A percentile compares a stretch with the other conserved stretches of the same genome.
Conservation (phyloP, 92 coral and sea anemone species). For the Phenganax marumi region DNA sequence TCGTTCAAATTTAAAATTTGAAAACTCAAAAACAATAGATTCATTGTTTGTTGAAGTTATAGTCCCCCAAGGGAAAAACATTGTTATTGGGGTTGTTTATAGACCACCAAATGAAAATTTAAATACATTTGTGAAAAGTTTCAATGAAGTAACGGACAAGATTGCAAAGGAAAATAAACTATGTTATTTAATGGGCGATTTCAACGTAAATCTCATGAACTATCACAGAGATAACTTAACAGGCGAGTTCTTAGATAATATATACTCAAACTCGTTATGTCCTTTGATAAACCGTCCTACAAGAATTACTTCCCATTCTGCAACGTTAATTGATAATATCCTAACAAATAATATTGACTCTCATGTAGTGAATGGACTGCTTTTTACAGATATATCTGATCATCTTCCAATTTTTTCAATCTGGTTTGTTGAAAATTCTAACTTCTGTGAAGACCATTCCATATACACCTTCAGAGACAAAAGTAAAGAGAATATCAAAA, state of each 20-base stretch:
- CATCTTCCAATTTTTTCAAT: too few species aligned
- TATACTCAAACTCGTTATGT: slow-evolving; percentile 9
- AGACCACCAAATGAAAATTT: slow-evolving; percentile 43
- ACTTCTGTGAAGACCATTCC: too few species aligned
- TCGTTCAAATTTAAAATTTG: not conserved
- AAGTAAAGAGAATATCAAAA: too few species aligned
- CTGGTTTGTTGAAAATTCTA: too few species aligned
- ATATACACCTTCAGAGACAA: too few species aligned
- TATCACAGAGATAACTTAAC: slow-evolving; percentile 39
- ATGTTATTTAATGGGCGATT: slow-evolving; percentile 35
- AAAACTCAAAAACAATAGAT: slow-evolving; percentile 4
- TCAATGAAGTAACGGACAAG: slow-evolving; percentile 14
- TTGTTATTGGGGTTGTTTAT: slow-evolving; percentile 46
- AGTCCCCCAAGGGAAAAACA: slow-evolving; percentile 30
- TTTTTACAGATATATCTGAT: too few species aligned
- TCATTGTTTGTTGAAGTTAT: not conserved
- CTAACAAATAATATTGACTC: not conserved
- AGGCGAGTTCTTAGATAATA: slow-evolving; percentile 41
- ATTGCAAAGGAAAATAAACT: slow-evolving; percentile 34
- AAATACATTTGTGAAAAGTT: slow-evolving; percentile 26
- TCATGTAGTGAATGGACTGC: not conserved
- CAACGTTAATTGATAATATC: slow-evolving; percentile 3
- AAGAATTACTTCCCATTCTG: not conserved
- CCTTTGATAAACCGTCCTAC: not conserved
- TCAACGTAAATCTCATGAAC: slow-evolving; percentile 39